phyloP scores from a whole-genome alignment of 1,140 invertebrate species.

The Dryas iulia region DNA sequence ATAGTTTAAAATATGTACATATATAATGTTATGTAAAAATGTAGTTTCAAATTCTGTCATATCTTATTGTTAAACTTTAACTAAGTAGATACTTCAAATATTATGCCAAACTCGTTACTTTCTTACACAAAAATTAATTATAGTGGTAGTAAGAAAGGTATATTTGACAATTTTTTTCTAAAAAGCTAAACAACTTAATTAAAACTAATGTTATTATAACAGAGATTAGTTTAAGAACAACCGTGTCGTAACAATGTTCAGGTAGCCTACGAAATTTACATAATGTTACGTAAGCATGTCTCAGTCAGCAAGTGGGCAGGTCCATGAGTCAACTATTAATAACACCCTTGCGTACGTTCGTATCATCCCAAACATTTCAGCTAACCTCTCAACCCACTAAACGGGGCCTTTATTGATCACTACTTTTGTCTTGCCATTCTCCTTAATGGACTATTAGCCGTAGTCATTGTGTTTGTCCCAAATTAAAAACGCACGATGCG shows the following conservation, averaged over 20 bases:
- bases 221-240: neutral
- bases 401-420: conserved; percentile 60
- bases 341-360: conserved; percentile 42
- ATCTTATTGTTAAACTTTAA: no score
- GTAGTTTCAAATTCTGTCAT: no score
- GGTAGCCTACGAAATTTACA: conserved; percentile 33
- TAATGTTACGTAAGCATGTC: conserved; percentile 3
- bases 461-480: conserved; percentile 59
- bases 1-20: neutral
- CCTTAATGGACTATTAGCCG: conserved; percentile 60
- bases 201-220: neutral
- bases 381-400: conserved; percentile 47
- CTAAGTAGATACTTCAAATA: no score
- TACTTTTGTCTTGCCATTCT: conserved; percentile 66
- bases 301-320: conserved; percentile 23
- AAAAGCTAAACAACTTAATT: neutral
- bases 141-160: no score
- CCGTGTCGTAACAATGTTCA: neutral
- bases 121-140: no score
- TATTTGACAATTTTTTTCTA: no score
- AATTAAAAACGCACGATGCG: conserved; percentile 43
- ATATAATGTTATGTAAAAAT: neutral
- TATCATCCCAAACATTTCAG: conserved; percentile 42
- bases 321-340: conserved; percentile 58
- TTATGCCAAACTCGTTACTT: no score